phyloP scores from a whole-genome alignment of 2,113 vertebrate species.

The Pleuronectes platessa region DNA sequence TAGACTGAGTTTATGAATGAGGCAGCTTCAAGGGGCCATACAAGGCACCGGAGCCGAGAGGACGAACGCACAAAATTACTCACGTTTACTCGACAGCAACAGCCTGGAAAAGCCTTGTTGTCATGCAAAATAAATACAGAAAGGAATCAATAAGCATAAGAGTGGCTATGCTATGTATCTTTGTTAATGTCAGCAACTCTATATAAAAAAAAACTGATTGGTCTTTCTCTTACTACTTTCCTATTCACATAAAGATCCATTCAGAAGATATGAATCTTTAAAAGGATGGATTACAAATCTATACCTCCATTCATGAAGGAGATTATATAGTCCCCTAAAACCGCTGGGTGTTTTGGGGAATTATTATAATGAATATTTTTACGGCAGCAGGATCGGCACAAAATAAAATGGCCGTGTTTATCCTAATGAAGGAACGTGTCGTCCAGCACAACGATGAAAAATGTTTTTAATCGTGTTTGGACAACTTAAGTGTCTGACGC shows the following conservation, averaged over 20 bases:
- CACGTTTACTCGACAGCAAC: not conserved
- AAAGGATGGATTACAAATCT: not conserved
- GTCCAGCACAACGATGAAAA: not conserved
- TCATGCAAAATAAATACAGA: conserved; percentile 1
- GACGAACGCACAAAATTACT: conserved; percentile 3
- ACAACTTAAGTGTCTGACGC: not conserved
- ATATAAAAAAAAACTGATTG: not conserved
- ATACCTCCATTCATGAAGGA: not conserved
- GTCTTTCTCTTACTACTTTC: not conserved
- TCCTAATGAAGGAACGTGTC: not conserved
- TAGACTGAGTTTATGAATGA: conserved; percentile 28
- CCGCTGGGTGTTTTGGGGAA: not conserved
- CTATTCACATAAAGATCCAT: not conserved
- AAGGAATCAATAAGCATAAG: not conserved
- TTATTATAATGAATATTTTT: conserved; percentile 4
- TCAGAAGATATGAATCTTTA: not conserved
- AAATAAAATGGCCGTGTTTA: not conserved
- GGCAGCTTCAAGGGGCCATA: conserved; percentile 1
- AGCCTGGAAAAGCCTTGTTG: not conserved
- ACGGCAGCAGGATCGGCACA: too few relatives aligned
- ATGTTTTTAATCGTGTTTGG: not conserved
- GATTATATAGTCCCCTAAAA: not conserved
- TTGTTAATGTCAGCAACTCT: not conserved
- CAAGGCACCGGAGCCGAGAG: not conserved
- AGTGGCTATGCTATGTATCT: not conserved